phyloP scores from a whole-genome alignment of 2,797 vertebrate genomes.

The Falco rusticolus region DNA sequence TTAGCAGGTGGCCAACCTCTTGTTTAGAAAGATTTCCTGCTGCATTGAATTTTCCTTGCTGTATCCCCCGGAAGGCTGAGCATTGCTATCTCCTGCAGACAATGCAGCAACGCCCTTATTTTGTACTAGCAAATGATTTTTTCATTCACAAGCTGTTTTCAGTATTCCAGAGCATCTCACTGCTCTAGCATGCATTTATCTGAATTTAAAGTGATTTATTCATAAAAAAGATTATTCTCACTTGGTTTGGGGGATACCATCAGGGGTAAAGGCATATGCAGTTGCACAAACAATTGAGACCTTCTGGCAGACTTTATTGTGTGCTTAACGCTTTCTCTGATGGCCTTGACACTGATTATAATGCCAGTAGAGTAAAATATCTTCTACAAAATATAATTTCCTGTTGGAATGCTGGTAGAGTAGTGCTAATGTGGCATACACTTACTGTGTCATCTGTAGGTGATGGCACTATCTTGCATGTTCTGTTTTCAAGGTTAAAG shows the following conservation, averaged over 20 bases:
- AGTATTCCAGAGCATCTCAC: conserved; percentile 8
- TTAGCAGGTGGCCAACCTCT: conserved; percentile 5
- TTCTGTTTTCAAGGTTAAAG: neutral
- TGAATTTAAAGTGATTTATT: neutral
- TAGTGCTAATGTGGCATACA: neutral
- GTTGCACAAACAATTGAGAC: neutral
- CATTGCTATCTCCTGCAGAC: neutral
- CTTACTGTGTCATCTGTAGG: neutral
- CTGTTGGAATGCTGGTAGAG: neutral
- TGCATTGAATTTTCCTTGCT: neutral
- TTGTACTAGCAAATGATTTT: neutral
- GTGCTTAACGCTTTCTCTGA: neutral
- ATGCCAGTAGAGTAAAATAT: neutral
- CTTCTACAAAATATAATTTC: neutral
- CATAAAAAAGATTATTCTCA: neutral
- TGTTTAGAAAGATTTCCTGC: conserved; percentile 8
- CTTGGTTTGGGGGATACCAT: neutral
- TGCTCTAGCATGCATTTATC: neutral
- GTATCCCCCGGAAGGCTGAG: neutral
- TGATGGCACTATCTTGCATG: neutral
- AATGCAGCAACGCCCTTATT: conserved; percentile 47
- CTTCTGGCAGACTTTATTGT: neutral
- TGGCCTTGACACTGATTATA: neutral
- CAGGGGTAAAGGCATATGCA: neutral
- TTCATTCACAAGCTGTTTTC: conserved; percentile 18